These are phyloP conservation scores for Homarus gammarus DNA, from an alignment of 2,888 invertebrate genomes.

Conservation along the genomic window DNA sequence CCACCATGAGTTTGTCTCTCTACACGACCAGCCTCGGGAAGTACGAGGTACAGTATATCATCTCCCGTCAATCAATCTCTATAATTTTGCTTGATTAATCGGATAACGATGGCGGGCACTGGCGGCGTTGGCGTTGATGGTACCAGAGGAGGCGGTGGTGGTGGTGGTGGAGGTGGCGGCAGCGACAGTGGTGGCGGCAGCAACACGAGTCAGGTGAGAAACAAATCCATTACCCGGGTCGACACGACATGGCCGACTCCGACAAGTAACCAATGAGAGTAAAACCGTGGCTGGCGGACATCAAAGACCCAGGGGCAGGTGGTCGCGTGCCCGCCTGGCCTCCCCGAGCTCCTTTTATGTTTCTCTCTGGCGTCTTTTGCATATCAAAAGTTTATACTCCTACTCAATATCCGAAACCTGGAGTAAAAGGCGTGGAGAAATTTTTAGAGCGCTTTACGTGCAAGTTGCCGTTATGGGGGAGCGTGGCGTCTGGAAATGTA, in stretches of 20 bases:
- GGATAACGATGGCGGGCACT: not conserved
- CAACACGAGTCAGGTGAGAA: conserved; percentile 50
- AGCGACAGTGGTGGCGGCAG: not conserved
- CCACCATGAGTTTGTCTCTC: too few species aligned
- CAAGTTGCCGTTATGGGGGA: too few species aligned
- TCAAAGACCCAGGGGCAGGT: not conserved
- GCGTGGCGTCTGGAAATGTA: too few species aligned
- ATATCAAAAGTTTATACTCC: not conserved
- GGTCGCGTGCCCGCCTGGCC: not conserved
- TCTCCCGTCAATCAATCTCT: too few species aligned
- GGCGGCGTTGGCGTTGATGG: not conserved
- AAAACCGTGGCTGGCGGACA: not conserved
- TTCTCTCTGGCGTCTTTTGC: not conserved
- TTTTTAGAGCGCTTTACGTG: too few species aligned
- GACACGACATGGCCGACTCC: conserved; percentile 22
- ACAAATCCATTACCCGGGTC: conserved; percentile 44
- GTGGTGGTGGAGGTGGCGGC: not conserved
- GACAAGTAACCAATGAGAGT: not conserved
- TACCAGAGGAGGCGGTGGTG: not conserved
- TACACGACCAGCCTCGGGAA: too few species aligned
- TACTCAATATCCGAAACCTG: not conserved
- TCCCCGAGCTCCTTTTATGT: conserved; percentile 14
- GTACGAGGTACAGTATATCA: too few species aligned
- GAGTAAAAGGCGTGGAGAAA: not conserved
- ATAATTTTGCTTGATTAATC: too few species aligned